Percentiles rank a stretch among this genome's conserved stretches.
Evolutionary conservation across 2,888 invertebrate species (phyloP).

Genomic region (Agapostemon virescens): DNA sequence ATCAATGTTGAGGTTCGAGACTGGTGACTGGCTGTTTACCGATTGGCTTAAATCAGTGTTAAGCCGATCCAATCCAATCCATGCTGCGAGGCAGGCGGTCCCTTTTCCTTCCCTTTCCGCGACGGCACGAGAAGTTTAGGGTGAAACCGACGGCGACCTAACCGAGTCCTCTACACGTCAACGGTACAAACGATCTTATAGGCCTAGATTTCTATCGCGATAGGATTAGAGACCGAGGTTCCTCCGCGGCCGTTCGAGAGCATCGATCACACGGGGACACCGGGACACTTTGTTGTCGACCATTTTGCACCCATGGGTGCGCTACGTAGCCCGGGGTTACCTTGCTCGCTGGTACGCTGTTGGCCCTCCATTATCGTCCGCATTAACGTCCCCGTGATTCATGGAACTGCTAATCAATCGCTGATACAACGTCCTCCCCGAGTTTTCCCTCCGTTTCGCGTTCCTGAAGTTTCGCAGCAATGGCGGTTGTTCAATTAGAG

Average conservation of each 20-base stretch:
- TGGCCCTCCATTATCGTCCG: background rate
- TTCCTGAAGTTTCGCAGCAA: too few relatives aligned
- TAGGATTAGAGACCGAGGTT: conserved; percentile 58
- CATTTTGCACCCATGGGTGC: background rate
- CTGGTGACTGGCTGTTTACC: conserved; percentile 78
- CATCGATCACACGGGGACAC: conserved; percentile 11
- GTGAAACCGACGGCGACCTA: conserved; percentile 46
- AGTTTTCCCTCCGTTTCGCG: too few relatives aligned
- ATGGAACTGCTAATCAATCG: background rate
- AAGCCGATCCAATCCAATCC: conserved; percentile 80
- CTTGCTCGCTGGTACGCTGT: background rate
- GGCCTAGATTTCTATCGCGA: conserved; percentile 50
- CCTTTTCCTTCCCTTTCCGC: conserved; percentile 68
- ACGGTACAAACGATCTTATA: conserved; percentile 50
- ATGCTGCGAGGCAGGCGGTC: conserved; percentile 73
- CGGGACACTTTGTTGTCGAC: background rate
- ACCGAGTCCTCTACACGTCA: conserved; percentile 55
- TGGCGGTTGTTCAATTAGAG: too few relatives aligned
- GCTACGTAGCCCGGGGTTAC: background rate
- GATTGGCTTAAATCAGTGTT: conserved; percentile 80
- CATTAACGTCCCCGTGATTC: conserved; percentile 1
- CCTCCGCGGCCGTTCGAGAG: conserved; percentile 35
- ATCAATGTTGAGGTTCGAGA: conserved; percentile 76
- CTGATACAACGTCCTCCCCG: too few relatives aligned
- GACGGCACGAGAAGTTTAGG: conserved; percentile 54